phyloP scores from a whole-genome alignment of 2,888 invertebrate genomes.

The Cataglyphis albicans region DNA sequence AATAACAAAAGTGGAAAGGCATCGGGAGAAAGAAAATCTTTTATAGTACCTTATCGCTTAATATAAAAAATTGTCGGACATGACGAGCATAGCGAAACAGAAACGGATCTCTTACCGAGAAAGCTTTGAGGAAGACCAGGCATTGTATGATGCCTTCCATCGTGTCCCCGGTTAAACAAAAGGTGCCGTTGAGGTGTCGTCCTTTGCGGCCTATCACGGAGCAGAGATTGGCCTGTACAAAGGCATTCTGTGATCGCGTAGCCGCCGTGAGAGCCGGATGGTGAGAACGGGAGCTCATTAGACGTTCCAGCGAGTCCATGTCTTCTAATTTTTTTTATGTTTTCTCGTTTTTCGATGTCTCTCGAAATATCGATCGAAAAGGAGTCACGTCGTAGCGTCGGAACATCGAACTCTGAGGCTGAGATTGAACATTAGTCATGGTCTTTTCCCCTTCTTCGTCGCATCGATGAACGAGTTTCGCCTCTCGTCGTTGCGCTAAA shows the following conservation, averaged over 20 bases:
- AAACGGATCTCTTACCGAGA: slow-evolving; percentile 91
- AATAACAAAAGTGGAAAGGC: background rate
- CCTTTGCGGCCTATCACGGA: slow-evolving; percentile 92
- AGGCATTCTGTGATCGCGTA: slow-evolving; percentile 89
- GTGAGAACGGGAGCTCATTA: slow-evolving; percentile 91
- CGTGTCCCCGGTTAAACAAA: slow-evolving; percentile 95
- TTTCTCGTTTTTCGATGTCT: slow-evolving; percentile 42
- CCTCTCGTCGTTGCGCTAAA: slow-evolving; percentile 16
- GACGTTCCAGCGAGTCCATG: slow-evolving; percentile 94
- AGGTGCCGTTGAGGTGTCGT: slow-evolving; percentile 94
- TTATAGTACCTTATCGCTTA: background rate
- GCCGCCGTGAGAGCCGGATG: slow-evolving; percentile 89
- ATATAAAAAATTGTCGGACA: background rate
- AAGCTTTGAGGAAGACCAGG: slow-evolving; percentile 96
- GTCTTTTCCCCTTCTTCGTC: background rate
- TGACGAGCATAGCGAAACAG: background rate
- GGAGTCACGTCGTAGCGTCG: background rate
- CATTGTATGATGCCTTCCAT: slow-evolving; percentile 98
- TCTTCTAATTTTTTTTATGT: slow-evolving; percentile 74
- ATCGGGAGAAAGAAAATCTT: background rate
- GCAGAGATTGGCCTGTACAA: slow-evolving; percentile 89
- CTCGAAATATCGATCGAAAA: slow-evolving; percentile 9
- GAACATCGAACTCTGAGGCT: slow-evolving; percentile 7
- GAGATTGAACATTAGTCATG: slow-evolving; percentile 38
- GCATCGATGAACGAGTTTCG: slow-evolving; percentile 18